Base-by-base conservation (phyloP, 2,113 vertebrate species). In the Leucopsar rothschildi region DNA sequence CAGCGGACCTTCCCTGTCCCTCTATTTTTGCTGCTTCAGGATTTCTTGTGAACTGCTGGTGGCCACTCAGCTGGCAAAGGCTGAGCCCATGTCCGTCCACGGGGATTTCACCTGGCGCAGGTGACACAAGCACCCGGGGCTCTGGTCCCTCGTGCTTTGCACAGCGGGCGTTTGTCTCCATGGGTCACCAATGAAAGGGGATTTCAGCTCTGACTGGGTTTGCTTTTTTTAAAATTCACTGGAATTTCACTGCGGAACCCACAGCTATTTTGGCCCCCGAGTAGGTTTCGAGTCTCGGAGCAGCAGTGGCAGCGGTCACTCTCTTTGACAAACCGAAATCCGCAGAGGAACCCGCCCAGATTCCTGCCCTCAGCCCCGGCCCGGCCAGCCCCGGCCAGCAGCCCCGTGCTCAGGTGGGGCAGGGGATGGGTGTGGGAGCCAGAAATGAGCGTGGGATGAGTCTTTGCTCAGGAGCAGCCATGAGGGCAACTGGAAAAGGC, bases 221-320 rank as follows among this genome's bases (percentile, higher is more conserved):
- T 37, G 57, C 42, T 89, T 94, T 79, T 95, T 93, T 77, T 70
- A 5, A 82, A 96, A 91, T 96, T 95, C 96, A 31, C 90, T 95
- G 94, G 95, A 95, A 95, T 97, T 72, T 90, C 84, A 44, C 84
- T 50, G 69, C 0, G 0, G 90, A 95, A 94, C 53, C 89, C 78
- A 6, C 78, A 82, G 55, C 94, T 95, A 79, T 94, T 93, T 94
- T 6, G 3, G 91, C 66, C 37, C 10, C n/a, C 0, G 4, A 50
- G 81, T 11, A 5, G 42, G 70, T 96, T 91, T 94, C 29, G 8
- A 47, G 39, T 88, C 66, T 95, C 33, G 1, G 55, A 69, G 82
- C 57, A 1, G 11, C 25, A 3, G 19, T 0, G n/a, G 39, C 50
- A 44, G 81, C 12, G 42, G 89, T 92, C 78, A 95, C 91, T 93